Evolutionary conservation across 2,797 vertebrate genomes (phyloP), one percentile per base, ranked within the genome.

Genomic region (Myoxocephalus aenaeus): DNA sequence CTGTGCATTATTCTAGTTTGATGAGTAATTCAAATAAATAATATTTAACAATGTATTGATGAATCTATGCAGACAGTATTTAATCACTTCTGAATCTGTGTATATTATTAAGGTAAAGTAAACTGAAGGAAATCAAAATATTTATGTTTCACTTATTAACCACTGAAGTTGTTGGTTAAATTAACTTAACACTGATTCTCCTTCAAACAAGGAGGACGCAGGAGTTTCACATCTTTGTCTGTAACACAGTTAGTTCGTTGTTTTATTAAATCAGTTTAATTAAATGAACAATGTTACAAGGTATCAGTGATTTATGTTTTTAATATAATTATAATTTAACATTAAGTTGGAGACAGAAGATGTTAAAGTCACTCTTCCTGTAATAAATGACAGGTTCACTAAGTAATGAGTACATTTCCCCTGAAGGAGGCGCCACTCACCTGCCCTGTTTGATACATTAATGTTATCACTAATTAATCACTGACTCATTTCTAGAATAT

Each of bases 11-110:
- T 4, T 32, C 4, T n/a, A 34, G 14, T 18, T 4, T 32, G 1
- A 5, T 34, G 46, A 0, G 58, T 32, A 14, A 57, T 44, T n/a
- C 0, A 25, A 59, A n/a, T 44, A 0, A 25, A 12, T 18, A 34
- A 29, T 46, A 8, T 15, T 7, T 0, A 3, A 32, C 11, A 32
- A 0, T 0, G 32, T 4, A 15, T 15, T 32, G 1, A 0, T 11
- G 14, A 1, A 44, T 57, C 18, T 8, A 56, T 32, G 13, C 2
- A 5, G 17, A 42, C 9, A 11, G 17, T 25, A 53, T 25, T 11
- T 9, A 40, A 40, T 34, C 7, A 22, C 7, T 59, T 46, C 3
- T 3, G 25, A 63, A 15, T 50, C 0, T 34, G 2, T 34, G 1
- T 18, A 29, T 48, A 20, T 38, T 32, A n/a, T 65, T 17, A 3